Evolutionary conservation across 92 coral and sea anemone genomes (phyloP).

Genomic region (Epizoanthus scotinus): DNA sequence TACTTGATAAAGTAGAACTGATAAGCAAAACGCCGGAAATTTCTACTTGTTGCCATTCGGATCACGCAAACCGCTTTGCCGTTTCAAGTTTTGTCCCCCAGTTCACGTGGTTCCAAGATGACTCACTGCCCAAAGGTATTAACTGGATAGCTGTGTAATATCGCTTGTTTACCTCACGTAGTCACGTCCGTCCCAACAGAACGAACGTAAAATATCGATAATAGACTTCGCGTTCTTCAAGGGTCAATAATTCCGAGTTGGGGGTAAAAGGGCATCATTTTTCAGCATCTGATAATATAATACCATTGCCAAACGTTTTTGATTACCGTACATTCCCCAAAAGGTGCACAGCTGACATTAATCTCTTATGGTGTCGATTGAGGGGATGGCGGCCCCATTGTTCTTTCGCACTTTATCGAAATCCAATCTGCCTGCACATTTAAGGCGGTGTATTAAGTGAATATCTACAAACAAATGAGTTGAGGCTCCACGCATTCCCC

Average conservation of each 20-base stretch:
- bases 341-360: slow-evolving; percentile 27
- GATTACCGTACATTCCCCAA: slow-evolving; percentile 14
- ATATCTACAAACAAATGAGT: slow-evolving; percentile 35
- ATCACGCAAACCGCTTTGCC: slow-evolving; percentile 55
- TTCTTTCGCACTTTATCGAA: slow-evolving; percentile 11
- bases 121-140: neutral
- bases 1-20: slow-evolving; percentile 55
- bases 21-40: slow-evolving; percentile 60
- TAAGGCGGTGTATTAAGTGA: neutral
- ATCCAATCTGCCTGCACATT: slow-evolving; percentile 36
- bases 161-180: neutral
- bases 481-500: neutral
- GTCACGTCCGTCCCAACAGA: slow-evolving; percentile 6
- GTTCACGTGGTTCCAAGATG: neutral
- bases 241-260: slow-evolving; percentile 7
- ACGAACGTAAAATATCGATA: neutral
- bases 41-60: slow-evolving; percentile 30
- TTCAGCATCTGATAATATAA: slow-evolving; percentile 41
- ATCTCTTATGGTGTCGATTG: slow-evolving; percentile 15
- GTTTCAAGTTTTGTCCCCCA: neutral
- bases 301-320: slow-evolving; percentile 18
- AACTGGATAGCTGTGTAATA: neutral
- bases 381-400: slow-evolving; percentile 21
- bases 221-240: slow-evolving; percentile 17
- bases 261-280: slow-evolving; percentile 35